Base-by-base conservation (phyloP, 2,797 vertebrate species). In the Ammospiza maritima region DNA sequence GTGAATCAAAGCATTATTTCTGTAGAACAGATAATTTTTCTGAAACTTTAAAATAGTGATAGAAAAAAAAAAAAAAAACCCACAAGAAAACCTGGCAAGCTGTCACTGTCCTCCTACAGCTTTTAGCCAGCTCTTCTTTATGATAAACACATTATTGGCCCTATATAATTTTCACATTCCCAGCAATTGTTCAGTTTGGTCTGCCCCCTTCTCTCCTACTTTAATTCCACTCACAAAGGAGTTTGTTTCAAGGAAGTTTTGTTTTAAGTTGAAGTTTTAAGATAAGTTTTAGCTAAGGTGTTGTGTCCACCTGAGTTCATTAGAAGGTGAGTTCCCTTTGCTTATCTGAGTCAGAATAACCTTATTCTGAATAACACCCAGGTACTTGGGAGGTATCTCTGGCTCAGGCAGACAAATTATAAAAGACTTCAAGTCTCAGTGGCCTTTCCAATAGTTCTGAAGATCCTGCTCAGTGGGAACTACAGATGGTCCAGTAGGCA, bases 71-170 rank as follows among this genome's bases (percentile, higher is more conserved):
- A 47, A 47, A 29, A 32, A 92, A 91, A 26, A 15, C 7, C 2
- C 1, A 6, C 36, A 86, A 88, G 83, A 93, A 81, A 97, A 92
- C 78, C 29, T 86, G 89, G 71, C 77, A 93, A 93, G 91, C 91
- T 92, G 81, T 93, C 94, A 94, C 74, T 65, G 27, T 94, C 89
- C 91, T 92, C 92, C 95, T 71, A 96, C 95, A 91, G 80, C 88
- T 95, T 89, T 91, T 88, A 96, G 83, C 82, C 92, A 96, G 73
- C 79, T 89, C 89, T 95, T 95, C 81, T 64, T 88, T 93, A 73
- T 92, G 87, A 93, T 89, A 94, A 93, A 90, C 67, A 90, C 61
- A 71, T 89, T 92, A 93, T 78, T 92, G 56, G 60, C 61, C 82
- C 90, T 87, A 80, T 75, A 69, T 88, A 94, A 90, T 81, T 90